Conservation (phyloP, 2,797 vertebrate genomes). For the Phataginus tricuspis region DNA sequence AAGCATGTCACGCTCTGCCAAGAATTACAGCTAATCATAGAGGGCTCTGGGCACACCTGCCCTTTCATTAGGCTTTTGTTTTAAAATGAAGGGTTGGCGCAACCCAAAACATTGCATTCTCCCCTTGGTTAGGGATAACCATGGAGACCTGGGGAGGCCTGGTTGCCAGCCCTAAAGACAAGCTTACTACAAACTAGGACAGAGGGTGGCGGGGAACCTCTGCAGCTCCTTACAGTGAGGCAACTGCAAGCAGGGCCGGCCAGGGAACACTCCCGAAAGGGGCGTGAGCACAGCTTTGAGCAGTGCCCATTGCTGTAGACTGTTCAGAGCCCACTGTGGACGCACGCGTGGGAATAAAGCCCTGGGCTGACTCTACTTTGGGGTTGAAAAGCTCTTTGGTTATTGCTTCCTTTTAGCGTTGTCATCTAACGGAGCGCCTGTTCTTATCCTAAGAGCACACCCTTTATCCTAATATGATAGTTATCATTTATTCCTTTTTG, state of each 20-base stretch:
- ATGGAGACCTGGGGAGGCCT: constrained; percentile 7
- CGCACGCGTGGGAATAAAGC: neutral
- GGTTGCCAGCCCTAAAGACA: neutral
- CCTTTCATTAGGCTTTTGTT: constrained; percentile 81
- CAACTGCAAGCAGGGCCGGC: neutral
- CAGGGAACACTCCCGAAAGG: neutral
- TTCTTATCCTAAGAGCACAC: neutral
- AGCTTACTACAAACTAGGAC: neutral
- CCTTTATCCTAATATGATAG: neutral
- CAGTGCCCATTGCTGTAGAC: neutral
- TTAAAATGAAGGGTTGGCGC: constrained; percentile 63
- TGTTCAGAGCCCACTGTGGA: accelerated
- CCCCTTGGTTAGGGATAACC: constrained; percentile 54
- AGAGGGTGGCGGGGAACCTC: neutral
- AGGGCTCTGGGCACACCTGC: constrained; percentile 63
- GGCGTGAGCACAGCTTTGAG: neutral
- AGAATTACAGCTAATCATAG: constrained; percentile 79
- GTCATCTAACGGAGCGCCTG: neutral
- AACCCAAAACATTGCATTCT: constrained; percentile 30
- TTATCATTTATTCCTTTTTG: neutral
- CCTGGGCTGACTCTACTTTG: neutral
- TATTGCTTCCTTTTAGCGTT: neutral
- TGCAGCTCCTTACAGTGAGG: neutral
- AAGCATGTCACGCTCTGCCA: constrained; percentile 83
- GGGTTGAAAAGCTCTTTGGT: neutral